Conservation (phyloP, 2,797 vertebrate genomes). For the Sebastiscus tertius region DNA sequence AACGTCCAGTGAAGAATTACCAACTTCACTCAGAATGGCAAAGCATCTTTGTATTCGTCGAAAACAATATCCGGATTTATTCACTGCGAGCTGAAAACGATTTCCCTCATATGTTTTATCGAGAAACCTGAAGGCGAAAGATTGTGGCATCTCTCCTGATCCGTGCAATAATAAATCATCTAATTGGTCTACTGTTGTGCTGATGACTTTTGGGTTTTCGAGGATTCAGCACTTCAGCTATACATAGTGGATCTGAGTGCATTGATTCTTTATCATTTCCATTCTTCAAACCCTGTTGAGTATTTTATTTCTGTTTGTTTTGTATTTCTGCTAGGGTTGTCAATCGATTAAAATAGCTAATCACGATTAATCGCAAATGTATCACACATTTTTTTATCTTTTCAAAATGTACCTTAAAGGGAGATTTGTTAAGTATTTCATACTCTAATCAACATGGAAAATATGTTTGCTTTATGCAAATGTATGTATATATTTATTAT, state of each 20-base stretch:
- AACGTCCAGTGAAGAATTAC: conserved; percentile 27
- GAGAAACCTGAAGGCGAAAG: not conserved
- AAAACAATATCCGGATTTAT: not conserved
- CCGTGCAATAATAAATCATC: conserved; percentile 24
- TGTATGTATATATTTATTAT: too few species aligned
- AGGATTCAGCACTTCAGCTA: conserved; percentile 26
- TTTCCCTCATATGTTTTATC: not conserved
- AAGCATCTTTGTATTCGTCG: not conserved
- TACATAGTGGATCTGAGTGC: conserved; percentile 7
- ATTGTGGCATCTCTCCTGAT: not conserved
- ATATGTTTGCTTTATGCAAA: too few species aligned
- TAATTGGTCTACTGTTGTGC: conserved; percentile 22
- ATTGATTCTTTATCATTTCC: conserved; percentile 17
- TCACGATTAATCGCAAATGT: too few species aligned
- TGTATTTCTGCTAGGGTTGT: not conserved
- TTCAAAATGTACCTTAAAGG: too few species aligned
- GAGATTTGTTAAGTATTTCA: too few species aligned
- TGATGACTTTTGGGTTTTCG: conserved; percentile 30
- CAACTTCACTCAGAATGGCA: not conserved
- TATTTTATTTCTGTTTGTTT: not conserved
- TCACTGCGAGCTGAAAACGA: not conserved
- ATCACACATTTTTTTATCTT: too few species aligned
- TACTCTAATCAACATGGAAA: too few species aligned
- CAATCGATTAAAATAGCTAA: too few species aligned
- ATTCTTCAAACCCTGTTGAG: not conserved